Evolutionary conservation across 2,888 invertebrate species (phyloP).

Genomic region (Ichneumoninae sp.): DNA sequence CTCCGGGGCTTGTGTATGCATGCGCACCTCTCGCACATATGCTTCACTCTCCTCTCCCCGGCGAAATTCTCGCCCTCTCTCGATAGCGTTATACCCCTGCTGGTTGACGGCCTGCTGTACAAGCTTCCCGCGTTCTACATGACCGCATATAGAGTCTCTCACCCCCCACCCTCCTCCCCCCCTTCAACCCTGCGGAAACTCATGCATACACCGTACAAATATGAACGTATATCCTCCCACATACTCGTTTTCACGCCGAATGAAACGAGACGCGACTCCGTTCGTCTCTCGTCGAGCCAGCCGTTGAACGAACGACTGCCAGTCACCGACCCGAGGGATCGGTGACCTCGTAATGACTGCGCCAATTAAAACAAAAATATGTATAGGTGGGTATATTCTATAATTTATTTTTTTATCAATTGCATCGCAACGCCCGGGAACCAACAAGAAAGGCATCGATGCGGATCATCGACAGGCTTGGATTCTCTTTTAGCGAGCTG

Average conservation of each 20-base stretch:
- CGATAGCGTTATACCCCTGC: conserved; percentile 51
- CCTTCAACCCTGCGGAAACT: conserved; percentile 17
- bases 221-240: conserved; percentile 2
- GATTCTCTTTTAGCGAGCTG: neutral
- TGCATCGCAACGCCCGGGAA: neutral
- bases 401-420: conserved; percentile 20
- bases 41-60: conserved; percentile 39
- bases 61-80: conserved; percentile 43
- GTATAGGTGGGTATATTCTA: neutral
- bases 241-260: conserved; percentile 46
- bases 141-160: conserved; percentile 38
- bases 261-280: conserved; percentile 44
- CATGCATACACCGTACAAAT: conserved; percentile 21
- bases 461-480: neutral
- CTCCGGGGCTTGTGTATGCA: conserved; percentile 61
- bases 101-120: conserved; percentile 39
- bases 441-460: neutral
- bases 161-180: neutral
- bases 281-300: conserved; percentile 16
- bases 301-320: conserved; percentile 28
- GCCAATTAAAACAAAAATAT: conserved; percentile 72
- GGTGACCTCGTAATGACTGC: conserved; percentile 77
- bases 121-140: conserved; percentile 52
- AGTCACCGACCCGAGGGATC: conserved; percentile 74
- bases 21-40: conserved; percentile 64